Conservation (phyloP, 2,888 invertebrate species). For the Heliconius ethilla region DNA sequence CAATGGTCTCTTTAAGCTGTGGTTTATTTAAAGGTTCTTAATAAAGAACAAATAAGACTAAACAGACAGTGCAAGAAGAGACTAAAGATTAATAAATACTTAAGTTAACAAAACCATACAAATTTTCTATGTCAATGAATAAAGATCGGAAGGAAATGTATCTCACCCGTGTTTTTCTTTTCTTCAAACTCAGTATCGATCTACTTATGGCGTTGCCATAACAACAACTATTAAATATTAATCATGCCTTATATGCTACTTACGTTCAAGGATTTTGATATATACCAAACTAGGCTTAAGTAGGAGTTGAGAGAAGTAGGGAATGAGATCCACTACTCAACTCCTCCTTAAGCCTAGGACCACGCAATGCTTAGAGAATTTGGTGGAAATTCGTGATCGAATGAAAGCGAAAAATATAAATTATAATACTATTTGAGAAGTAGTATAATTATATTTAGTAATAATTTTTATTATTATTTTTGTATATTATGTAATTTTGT, state of each 20-base stretch:
- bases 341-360: too few relatives aligned
- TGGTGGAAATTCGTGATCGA: too few relatives aligned
- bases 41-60: neutral
- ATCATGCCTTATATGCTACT: neutral
- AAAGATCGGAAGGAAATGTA: neutral
- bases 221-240: slow-evolving; percentile 35
- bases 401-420: neutral
- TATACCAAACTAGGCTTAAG: neutral
- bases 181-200: slow-evolving; percentile 34
- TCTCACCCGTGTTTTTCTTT: slow-evolving; percentile 37
- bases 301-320: too few relatives aligned
- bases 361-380: too few relatives aligned
- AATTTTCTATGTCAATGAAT: neutral
- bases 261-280: neutral
- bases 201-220: slow-evolving; percentile 34
- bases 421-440: neutral
- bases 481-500: neutral
- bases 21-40: neutral
- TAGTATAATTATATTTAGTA: neutral
- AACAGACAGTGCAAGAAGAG: neutral
- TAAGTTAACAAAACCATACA: too few relatives aligned
- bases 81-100: neutral
- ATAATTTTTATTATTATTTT: neutral
- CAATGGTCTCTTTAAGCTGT: neutral
- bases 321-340: too few relatives aligned